Conservation (phyloP, 2,113 vertebrate genomes). For the Chionodraco myersi region DNA sequence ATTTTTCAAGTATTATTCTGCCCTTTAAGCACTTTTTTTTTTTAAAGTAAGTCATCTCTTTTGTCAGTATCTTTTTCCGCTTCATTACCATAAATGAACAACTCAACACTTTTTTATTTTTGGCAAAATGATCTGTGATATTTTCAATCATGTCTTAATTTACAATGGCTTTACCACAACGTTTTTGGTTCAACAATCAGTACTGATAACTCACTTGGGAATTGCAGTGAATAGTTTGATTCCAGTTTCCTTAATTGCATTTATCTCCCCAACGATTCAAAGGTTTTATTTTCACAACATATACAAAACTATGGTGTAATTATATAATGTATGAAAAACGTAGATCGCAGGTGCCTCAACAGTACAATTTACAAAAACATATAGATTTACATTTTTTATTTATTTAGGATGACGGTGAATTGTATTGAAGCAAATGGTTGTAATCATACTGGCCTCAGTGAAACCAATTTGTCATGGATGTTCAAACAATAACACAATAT, state of each 20-base stretch:
- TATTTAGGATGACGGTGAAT: neutral
- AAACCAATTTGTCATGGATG: conserved; percentile 23
- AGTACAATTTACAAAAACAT: no score
- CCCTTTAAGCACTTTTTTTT: neutral
- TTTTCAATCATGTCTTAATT: neutral
- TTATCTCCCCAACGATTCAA: neutral
- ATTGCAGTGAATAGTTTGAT: neutral
- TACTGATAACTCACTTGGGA: neutral
- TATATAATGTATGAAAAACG: no score
- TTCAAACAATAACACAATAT: conserved; percentile 5
- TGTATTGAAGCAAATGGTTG: neutral
- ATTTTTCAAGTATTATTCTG: neutral
- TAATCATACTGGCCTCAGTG: neutral
- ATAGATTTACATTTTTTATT: neutral
- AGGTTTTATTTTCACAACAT: no score
- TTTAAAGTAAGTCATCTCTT: neutral
- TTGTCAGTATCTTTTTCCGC: neutral
- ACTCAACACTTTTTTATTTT: neutral
- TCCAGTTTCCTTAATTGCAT: neutral
- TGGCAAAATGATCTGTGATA: neutral
- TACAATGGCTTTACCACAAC: neutral
- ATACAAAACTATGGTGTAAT: no score
- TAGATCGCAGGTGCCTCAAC: no score
- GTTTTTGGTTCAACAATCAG: neutral
- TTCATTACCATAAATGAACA: neutral